phyloP scores from a whole-genome alignment of 1,140 invertebrate genomes.

The Meloidogyne hapla region DNA sequence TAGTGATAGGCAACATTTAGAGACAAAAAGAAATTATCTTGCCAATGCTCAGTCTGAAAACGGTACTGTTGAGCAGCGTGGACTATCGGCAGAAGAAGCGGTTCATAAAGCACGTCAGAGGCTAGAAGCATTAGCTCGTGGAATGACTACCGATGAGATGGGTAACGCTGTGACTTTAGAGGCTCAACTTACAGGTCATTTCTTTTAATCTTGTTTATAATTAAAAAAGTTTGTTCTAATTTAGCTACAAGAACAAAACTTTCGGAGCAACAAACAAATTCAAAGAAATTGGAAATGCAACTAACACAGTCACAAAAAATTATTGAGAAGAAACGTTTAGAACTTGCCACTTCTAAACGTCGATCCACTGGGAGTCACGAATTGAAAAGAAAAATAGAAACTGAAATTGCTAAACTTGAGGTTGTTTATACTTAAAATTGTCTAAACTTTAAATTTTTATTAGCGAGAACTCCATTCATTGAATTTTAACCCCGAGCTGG shows the following conservation, averaged over 20 bases:
- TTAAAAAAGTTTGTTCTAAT: slow-evolving; percentile 10
- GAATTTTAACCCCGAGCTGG: slow-evolving; percentile 26
- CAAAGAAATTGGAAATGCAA: slow-evolving; percentile 35
- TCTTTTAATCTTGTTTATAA: not conserved
- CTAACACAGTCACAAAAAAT: slow-evolving; percentile 24
- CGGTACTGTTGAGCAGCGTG: slow-evolving; percentile 69
- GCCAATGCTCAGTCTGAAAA: slow-evolving; percentile 36
- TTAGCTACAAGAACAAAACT: slow-evolving; percentile 34
- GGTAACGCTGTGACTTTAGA: slow-evolving; percentile 46
- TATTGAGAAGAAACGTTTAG: slow-evolving; percentile 29
- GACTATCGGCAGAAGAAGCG: slow-evolving; percentile 71
- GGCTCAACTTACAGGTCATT: slow-evolving; percentile 30
- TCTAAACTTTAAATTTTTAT: slow-evolving; percentile 14
- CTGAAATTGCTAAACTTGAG: slow-evolving; percentile 27
- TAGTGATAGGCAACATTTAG: slow-evolving; percentile 46
- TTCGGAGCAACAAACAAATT: slow-evolving; percentile 41
- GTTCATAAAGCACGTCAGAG: slow-evolving; percentile 30
- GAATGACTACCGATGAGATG: slow-evolving; percentile 50
- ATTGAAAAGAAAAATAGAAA: slow-evolving; percentile 28
- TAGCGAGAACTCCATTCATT: slow-evolving; percentile 15
- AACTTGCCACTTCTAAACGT: slow-evolving; percentile 15
- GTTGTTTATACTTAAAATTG: not conserved
- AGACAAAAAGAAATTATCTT: slow-evolving; percentile 46
- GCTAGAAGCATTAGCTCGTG: slow-evolving; percentile 45
- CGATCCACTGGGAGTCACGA: slow-evolving; percentile 16